Percentiles rank a stretch among this genome's conserved stretches.
These are phyloP conservation scores for Psilopogon haemacephalus DNA, from an alignment of 2,113 vertebrate genomes.

Conservation along the genomic window DNA sequence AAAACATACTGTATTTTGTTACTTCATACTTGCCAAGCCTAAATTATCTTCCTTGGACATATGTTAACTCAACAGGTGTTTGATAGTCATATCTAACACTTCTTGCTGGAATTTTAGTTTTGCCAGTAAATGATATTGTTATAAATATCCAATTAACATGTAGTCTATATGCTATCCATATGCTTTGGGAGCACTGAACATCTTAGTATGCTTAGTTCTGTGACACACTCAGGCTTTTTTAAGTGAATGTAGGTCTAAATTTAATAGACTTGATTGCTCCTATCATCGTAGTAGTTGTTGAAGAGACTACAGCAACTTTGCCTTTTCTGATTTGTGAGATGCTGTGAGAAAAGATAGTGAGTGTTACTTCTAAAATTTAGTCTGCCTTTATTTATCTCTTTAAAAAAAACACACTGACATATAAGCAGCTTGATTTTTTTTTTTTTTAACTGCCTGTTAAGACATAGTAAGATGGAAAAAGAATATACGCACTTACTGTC, in stretches of 20 bases:
- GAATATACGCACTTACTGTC: background rate
- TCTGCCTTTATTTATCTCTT: background rate
- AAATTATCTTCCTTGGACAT: background rate
- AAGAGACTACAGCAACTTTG: background rate
- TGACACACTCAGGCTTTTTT: background rate
- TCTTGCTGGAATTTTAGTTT: background rate
- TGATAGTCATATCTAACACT: background rate
- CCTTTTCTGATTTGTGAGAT: background rate
- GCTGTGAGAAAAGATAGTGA: background rate
- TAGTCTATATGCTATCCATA: background rate
- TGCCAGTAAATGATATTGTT: background rate
- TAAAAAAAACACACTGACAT: background rate
- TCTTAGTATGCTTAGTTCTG: background rate
- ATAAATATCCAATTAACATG: background rate
- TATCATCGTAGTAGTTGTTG: background rate
- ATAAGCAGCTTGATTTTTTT: background rate
- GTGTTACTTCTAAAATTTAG: background rate
- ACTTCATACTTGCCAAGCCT: conserved; percentile 6
- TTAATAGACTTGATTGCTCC: background rate
- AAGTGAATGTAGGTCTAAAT: background rate
- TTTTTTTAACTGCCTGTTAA: background rate
- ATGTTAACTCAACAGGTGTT: conserved; percentile 30
- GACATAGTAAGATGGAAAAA: background rate
- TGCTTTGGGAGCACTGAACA: background rate
- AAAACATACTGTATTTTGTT: background rate